Conservation (phyloP, 2,888 invertebrate genomes). For the Odiellus spinosus region DNA sequence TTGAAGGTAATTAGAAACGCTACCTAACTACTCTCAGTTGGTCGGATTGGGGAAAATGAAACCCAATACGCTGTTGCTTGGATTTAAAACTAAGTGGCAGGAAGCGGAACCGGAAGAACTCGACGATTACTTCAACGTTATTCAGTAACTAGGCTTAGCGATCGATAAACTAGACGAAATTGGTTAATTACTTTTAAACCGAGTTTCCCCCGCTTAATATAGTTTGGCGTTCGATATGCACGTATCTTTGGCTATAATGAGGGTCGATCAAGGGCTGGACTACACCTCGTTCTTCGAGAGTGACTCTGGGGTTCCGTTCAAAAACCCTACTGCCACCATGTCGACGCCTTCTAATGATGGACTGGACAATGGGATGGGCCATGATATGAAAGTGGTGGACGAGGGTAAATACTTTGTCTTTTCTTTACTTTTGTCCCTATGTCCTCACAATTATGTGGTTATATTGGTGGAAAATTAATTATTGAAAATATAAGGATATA, state of each 20-base stretch:
- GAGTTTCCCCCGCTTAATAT: constrained; percentile 18
- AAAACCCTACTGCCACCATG: not conserved
- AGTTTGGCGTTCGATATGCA: constrained; percentile 87
- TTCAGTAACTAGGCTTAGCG: constrained; percentile 61
- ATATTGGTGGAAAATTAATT: too few relatives aligned
- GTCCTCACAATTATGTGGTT: too few relatives aligned
- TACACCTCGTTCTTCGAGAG: constrained; percentile 30
- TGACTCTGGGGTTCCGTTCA: constrained; percentile 6
- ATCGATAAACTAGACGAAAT: not conserved
- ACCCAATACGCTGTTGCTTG: constrained; percentile 84
- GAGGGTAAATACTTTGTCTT: too few relatives aligned
- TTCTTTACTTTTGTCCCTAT: too few relatives aligned
- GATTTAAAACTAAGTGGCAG: constrained; percentile 85
- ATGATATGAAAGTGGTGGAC: too few relatives aligned
- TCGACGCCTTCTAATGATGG: too few relatives aligned
- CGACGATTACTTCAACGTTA: constrained; percentile 76
- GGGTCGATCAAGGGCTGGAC: constrained; percentile 71
- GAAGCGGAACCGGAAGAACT: constrained; percentile 54
- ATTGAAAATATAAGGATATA: too few relatives aligned
- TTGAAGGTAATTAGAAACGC: constrained; percentile 1
- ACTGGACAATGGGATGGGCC: too few relatives aligned
- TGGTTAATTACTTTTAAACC: too few relatives aligned
- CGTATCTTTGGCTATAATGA: constrained; percentile 73
- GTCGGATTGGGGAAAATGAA: constrained; percentile 80
- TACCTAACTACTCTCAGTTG: constrained; percentile 25